Base-by-base conservation (phyloP, 1,140 invertebrate species). In the Coptotermes formosanus region DNA sequence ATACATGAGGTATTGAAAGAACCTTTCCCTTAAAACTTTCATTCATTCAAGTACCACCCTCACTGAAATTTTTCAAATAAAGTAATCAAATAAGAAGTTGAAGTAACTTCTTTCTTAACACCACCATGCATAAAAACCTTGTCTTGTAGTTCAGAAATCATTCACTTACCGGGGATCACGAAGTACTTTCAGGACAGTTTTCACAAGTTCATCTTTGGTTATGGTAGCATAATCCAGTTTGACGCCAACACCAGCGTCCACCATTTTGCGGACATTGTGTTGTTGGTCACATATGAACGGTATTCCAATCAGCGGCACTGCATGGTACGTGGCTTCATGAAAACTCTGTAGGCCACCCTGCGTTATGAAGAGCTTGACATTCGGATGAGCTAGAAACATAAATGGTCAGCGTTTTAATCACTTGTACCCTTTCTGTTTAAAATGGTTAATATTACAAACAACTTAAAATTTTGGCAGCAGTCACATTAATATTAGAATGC, bases 341-440 rank as follows among this genome's bases (percentile, higher is more conserved):
- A 92, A 90, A 43, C 94, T 94, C 85, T 93, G 92, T 23, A 92
- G 89, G 2, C 94, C 94, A 52, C 94, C 93, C 87, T 95, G 94
- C 14, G 92, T 94, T 45, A 95, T 92, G 87, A 94, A 94, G 7
- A 93, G 87, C 88, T 91, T 91, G 6, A 92, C 87, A 90, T 92
- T 88, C 89, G 92, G 85, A 89, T 94, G 93, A 21, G 88, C 92
- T 92, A 87, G 85, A 85, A 86, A 38, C 7, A n/a, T 9, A 69
- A 9, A 16, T 9, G 9, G 8, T 19, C 9, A 55, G 52, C 52
- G 11, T 12, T 55, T 16, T 3, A 14, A 14, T 55, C 52, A 9
- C 19, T 55, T 16, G 52, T 55, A 2, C 52, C 3, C 19, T 16
- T 48, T 12, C 12, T 7, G 45, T 48, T 48, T 12, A 48, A 48